Conservation (phyloP, 1,140 invertebrate species). For the Druon quercuslanigerum region DNA sequence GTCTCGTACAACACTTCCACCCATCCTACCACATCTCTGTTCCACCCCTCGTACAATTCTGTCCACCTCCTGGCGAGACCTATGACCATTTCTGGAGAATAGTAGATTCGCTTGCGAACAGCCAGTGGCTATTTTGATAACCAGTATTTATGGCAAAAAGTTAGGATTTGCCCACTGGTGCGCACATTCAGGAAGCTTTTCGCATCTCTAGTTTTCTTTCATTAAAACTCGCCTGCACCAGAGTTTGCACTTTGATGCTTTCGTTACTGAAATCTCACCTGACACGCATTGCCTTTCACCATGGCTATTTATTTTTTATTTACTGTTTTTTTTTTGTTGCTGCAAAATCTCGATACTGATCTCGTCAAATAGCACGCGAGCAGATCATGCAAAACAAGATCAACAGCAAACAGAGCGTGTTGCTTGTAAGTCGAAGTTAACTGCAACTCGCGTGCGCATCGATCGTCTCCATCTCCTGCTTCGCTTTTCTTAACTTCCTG, state of each 20-base stretch:
- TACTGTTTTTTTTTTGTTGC: background rate
- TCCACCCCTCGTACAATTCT: slow-evolving; percentile 35
- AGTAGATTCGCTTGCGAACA: slow-evolving; percentile 44
- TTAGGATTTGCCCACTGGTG: slow-evolving; percentile 51
- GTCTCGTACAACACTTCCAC: slow-evolving; percentile 58
- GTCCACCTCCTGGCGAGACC: slow-evolving; percentile 44
- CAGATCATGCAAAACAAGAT: slow-evolving; percentile 54
- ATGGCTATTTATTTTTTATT: background rate
- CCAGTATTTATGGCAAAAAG: slow-evolving; percentile 73
- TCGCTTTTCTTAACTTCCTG: slow-evolving; percentile 49
- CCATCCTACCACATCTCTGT: slow-evolving; percentile 35
- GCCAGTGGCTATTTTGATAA: slow-evolving; percentile 65
- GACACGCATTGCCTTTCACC: background rate
- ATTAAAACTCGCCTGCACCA: slow-evolving; percentile 10
- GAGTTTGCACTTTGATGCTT: slow-evolving; percentile 41
- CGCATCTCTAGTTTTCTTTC: slow-evolving; percentile 19
- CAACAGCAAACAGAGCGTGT: slow-evolving; percentile 53
- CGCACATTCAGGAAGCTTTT: background rate
- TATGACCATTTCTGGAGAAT: slow-evolving; percentile 63
- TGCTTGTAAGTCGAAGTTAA: slow-evolving; percentile 41
- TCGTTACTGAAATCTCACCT: slow-evolving; percentile 40
- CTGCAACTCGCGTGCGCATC: slow-evolving; percentile 59
- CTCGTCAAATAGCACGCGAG: slow-evolving; percentile 49
- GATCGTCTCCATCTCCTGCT: slow-evolving; percentile 50
- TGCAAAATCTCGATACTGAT: slow-evolving; percentile 47